Evolutionary conservation across 2,888 invertebrate species (phyloP).

Genomic region (Cephus runcator): DNA sequence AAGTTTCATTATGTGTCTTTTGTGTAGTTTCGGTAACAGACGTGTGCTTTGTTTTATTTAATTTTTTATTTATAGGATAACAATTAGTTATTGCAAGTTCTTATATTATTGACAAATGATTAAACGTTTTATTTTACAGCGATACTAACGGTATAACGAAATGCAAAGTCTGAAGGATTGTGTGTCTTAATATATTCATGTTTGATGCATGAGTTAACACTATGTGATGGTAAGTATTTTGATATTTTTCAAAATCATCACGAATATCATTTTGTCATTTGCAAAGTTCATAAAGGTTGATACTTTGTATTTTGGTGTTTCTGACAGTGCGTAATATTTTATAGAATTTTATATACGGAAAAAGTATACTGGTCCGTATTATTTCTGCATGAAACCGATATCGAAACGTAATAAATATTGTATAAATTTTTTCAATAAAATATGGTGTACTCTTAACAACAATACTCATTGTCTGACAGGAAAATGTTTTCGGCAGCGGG

Average conservation of each 20-base stretch:
- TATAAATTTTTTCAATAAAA: neutral
- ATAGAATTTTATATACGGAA: neutral
- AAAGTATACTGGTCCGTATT: neutral
- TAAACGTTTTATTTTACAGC: neutral
- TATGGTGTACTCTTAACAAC: neutral
- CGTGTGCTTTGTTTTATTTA: constrained; percentile 21
- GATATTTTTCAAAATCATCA: neutral
- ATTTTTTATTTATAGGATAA: constrained; percentile 41
- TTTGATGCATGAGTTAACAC: constrained; percentile 32
- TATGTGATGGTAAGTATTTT: neutral
- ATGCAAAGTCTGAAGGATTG: constrained; percentile 13
- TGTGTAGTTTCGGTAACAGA: neutral
- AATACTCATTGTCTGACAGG: constrained; percentile 66
- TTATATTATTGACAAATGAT: neutral
- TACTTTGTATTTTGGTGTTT: neutral
- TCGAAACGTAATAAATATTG: neutral
- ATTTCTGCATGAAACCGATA: neutral
- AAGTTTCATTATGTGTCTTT: constrained; percentile 44
- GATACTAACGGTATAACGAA: neutral
- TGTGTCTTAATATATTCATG: constrained; percentile 58
- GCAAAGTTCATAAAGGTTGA: neutral
- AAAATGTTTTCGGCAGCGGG: constrained; percentile 87
- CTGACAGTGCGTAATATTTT: neutral
- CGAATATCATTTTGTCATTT: neutral
- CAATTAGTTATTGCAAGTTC: neutral